Percentiles rank a stretch among this genome's conserved stretches.
phyloP scores from a whole-genome alignment of 2,113 vertebrate genomes.

The Megaptera novaeangliae region DNA sequence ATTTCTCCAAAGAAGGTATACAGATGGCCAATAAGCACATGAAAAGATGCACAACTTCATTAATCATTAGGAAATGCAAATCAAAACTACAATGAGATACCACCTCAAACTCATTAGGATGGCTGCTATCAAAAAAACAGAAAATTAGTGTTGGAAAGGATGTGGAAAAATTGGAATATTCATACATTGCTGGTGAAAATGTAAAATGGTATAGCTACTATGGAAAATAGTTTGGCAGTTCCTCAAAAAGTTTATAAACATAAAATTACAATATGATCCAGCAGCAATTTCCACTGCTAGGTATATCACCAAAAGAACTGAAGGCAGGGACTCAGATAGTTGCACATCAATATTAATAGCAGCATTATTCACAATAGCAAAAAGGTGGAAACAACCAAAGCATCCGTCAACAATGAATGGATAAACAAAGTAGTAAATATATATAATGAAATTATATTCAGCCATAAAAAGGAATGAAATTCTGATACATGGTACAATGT shows the following conservation, averaged over 20 bases:
- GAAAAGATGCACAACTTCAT: neutral
- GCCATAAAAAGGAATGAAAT: neutral
- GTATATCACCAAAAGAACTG: neutral
- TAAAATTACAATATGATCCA: neutral
- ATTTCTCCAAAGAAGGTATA: neutral
- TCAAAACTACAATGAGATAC: neutral
- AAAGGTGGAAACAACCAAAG: neutral
- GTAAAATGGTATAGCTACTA: neutral
- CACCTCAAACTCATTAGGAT: neutral
- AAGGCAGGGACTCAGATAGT: neutral
- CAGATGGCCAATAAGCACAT: neutral
- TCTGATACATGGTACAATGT: neutral
- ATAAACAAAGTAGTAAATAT: neutral
- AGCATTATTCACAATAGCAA: neutral
- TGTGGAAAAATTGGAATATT: neutral
- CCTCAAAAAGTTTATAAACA: neutral
- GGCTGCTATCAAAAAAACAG: neutral
- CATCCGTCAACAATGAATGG: neutral
- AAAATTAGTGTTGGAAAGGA: neutral
- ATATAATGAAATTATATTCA: neutral
- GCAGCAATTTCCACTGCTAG: neutral
- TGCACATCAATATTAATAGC: neutral
- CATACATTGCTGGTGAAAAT: neutral
- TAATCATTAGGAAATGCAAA: neutral
- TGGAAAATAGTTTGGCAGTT: neutral